These are phyloP conservation scores for Mirounga angustirostris DNA, from an alignment of 2,113 vertebrate genomes.

Conservation along the genomic window DNA sequence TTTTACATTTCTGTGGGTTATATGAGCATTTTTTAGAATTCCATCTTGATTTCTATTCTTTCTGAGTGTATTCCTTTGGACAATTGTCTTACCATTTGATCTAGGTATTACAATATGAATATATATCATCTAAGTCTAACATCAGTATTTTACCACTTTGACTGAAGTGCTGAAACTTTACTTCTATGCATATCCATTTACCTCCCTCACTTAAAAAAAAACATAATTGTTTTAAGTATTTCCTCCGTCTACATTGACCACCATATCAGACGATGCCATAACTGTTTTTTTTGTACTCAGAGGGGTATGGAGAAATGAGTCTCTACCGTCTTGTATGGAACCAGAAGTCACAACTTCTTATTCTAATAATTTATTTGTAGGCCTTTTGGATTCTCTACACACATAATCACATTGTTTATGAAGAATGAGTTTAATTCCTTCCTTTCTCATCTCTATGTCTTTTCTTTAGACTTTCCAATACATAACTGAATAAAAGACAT, in stretches of 20 bases:
- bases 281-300: neutral
- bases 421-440: neutral
- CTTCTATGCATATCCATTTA: neutral
- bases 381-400: neutral
- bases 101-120: neutral
- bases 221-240: neutral
- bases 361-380: neutral
- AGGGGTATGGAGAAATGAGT: neutral
- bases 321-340: neutral
- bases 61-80: neutral
- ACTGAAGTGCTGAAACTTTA: neutral
- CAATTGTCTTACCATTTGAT: neutral
- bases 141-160: neutral
- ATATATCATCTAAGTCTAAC: neutral
- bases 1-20: neutral
- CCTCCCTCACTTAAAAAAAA: neutral
- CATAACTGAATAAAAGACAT: neutral
- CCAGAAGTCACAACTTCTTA: neutral
- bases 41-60: neutral
- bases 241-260: neutral
- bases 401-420: neutral
- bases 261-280: neutral
- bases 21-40: neutral
- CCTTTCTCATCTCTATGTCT: neutral
- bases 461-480: neutral